A percentile compares a stretch with the other conserved stretches of the same genome.
These are phyloP conservation scores for Cynodonichthys magdalenae DNA, from an alignment of 2,797 vertebrate genomes.

Conservation along the genomic window DNA sequence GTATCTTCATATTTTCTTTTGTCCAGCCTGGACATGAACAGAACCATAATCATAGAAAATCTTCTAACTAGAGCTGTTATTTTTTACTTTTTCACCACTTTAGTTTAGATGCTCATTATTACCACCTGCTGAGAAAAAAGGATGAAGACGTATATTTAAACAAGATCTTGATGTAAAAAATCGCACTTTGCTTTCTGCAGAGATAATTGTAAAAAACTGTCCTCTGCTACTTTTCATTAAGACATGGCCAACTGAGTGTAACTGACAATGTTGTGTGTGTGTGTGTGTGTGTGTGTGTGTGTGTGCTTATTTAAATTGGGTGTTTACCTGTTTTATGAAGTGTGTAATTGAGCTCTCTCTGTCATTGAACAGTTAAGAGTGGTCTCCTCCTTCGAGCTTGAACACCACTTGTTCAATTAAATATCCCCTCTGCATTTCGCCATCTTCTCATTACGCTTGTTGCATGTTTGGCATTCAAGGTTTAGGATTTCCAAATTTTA, in stretches of 20 bases:
- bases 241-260: conserved; percentile 40
- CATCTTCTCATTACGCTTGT: not conserved
- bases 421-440: conserved; percentile 17
- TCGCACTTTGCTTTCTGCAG: conserved; percentile 7
- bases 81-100: not conserved
- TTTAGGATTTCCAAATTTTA: conserved; percentile 16
- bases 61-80: not conserved
- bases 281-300: not conserved
- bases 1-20: too few relatives aligned
- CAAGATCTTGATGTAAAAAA: not conserved
- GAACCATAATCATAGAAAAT: not conserved
- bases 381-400: conserved; percentile 27
- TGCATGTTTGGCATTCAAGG: conserved; percentile 9
- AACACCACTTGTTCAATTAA: conserved; percentile 9
- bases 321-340: conserved; percentile 61
- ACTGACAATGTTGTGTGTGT: conserved; percentile 35
- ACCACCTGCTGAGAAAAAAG: not conserved
- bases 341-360: conserved; percentile 56
- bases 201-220: conserved; percentile 9
- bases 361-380: conserved; percentile 41
- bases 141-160: not conserved
- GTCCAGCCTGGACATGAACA: too few relatives aligned
- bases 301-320: conserved; percentile 20
- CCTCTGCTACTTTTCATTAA: conserved; percentile 17
- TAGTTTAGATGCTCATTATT: not conserved